Conservation (phyloP, 2,797 vertebrate genomes). For the Spinus olivaceus region DNA sequence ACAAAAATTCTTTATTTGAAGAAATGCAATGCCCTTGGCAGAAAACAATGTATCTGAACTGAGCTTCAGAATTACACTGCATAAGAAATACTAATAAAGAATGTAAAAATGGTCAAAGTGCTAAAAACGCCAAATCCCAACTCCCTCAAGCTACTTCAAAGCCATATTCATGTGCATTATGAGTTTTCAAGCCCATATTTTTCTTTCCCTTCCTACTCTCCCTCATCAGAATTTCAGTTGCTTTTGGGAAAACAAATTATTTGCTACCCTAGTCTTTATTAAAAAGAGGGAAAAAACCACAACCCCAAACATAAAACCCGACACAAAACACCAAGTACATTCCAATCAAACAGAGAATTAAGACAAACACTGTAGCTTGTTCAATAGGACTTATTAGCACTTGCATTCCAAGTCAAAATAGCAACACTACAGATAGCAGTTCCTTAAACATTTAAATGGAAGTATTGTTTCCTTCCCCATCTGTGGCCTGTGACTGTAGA, state of each 20-base stretch:
- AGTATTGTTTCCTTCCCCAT: neutral
- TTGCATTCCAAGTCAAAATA: neutral
- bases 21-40: neutral
- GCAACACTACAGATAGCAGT: neutral
- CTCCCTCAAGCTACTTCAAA: neutral
- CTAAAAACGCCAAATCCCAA: neutral
- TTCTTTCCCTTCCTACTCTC: neutral
- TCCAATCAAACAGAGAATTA: neutral
- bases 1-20: neutral
- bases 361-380: neutral
- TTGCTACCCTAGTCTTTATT: neutral
- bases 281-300: neutral
- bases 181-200: neutral
- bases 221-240: neutral
- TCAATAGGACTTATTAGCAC: neutral
- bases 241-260: neutral
- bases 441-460: neutral
- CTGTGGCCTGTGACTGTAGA: neutral
- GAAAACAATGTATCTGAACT: neutral
- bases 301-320: fast-evolving
- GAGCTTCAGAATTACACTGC: neutral
- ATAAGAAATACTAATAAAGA: neutral
- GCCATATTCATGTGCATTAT: neutral
- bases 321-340: neutral
- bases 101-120: neutral